Evolutionary conservation across 1,140 invertebrate genomes (phyloP).

Genomic region (Drosophila seguyi): DNA sequence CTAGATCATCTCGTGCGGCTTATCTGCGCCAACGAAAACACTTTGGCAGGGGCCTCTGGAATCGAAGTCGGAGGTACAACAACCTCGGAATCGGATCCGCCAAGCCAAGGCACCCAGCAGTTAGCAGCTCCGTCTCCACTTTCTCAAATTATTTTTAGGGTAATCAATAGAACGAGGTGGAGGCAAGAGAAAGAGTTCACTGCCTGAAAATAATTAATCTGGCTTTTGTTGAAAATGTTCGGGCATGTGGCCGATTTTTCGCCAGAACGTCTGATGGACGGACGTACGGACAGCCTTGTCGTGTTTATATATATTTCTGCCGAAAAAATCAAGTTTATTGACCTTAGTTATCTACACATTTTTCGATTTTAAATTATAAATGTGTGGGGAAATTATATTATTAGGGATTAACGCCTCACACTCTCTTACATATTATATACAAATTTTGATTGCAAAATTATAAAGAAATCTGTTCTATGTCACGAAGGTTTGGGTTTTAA

Average conservation of each 20-base stretch:
- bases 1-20: constrained; percentile 42
- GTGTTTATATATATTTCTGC: constrained; percentile 19
- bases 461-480: constrained; percentile 5
- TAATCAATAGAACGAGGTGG: constrained; percentile 54
- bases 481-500: not conserved
- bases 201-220: constrained; percentile 55
- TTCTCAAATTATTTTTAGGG: constrained; percentile 51
- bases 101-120: constrained; percentile 42
- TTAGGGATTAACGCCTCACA: constrained; percentile 13
- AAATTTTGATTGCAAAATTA: constrained; percentile 2
- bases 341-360: constrained; percentile 36
- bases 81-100: constrained; percentile 38
- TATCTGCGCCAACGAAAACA: constrained; percentile 47
- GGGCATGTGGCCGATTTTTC: constrained; percentile 47
- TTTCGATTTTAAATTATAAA: constrained; percentile 14
- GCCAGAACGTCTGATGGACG: constrained; percentile 21
- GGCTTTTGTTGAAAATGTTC: constrained; percentile 42
- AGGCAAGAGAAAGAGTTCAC: constrained; percentile 27
- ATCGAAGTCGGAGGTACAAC: constrained; percentile 41
- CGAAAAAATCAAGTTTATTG: constrained; percentile 32
- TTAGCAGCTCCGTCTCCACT: constrained; percentile 36
- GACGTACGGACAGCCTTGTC: constrained; percentile 28
- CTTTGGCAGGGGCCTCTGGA: constrained; percentile 40
- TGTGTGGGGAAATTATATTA: constrained; percentile 21
- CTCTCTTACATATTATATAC: constrained; percentile 1